Evolutionary conservation across 2,888 invertebrate genomes (phyloP), one percentile per base, ranked within the genome.

Genomic region (Andrena trimmerana): DNA sequence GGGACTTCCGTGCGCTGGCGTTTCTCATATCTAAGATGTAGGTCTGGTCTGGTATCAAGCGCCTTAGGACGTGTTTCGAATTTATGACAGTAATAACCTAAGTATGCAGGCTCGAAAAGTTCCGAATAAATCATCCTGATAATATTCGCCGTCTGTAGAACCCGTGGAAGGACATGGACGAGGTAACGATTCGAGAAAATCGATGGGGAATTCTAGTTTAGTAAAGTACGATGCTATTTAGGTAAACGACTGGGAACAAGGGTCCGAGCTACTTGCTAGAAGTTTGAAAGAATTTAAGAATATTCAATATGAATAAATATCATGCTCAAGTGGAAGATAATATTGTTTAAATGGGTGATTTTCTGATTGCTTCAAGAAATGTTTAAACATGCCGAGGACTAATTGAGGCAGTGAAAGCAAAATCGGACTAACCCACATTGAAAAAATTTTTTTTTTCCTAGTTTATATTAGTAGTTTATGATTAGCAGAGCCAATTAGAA

Each of bases 41-140:
- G 87, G 85, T 87, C 87, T 78, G 85, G 79, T 36, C 54, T n/a
- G 78, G 73, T 83, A 85, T 85, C 86, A 81, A 79, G 73, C 79
- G 54, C 36, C 52, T 62, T 57, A n/a, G 72, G 76, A 85, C 78
- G 74, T 79, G 83, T 76, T 76, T 85, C 74, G 81, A 87, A 89
- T 89, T 89, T 89, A 89, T 83, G 84, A 72, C 36, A 63, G 87
- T 84, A 89, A 88, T 89, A 89, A 88, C 84, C 70, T 66, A 71
- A 72, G 83, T 79, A 71, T 65, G 84, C 78, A 66, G 70, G 42
- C 65, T 73, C 84, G 81, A 83, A 79, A 81, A 84, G 73, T 86
- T 85, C 36, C 68, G 69, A 86, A 88, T 87, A 86, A 89, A 89
- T 89, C 85, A 88, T 81, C 54, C 62, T 62, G 84, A 89, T 84